Evolutionary conservation across 2,888 invertebrate genomes (phyloP), one percentile per base, ranked within the genome.

Genomic region (Epinotia ramella): DNA sequence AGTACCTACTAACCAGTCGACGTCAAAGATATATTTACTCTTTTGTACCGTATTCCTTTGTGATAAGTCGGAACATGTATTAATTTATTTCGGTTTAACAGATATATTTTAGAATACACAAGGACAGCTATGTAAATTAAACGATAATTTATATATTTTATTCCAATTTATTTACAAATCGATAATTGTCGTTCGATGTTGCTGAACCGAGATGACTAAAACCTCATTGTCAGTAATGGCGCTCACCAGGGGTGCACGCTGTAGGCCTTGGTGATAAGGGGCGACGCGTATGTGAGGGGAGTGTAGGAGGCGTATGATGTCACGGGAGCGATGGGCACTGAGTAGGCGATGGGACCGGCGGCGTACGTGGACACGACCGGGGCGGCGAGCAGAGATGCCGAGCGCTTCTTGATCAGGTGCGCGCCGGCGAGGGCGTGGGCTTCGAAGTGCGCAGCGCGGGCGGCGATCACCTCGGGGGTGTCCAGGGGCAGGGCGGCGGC

Each of bases 341-440:
- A 83, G 83, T 89, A 89, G 24, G 86, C 77, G 71, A 88, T 69
- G 33, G 86, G 88, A 46, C 82, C 73, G 16, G 88, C 81, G 68
- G 87, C 84, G 81, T 89, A 89, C 57, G 88, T 82, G 49, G 89
- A 84, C 57, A 89, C 74, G 12, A 88, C 71, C 28, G 90, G 90
- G 18, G 88, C 78, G 20, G 87, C 83, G 82, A 72, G 40, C 40
- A 88, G 73, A 20, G 82, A 73, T 49, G 84, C 89, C 1, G 94
- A 94, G 16, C 94, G 91, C 82, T 94, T 94, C 78, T 87, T 84
- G 82, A 94, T 89, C 73, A 87, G 79, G 80, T 94, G 94, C 13
- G 84, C 84, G 33, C 87, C 89, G 77, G 89, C 86, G 9, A 89
- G 79, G 73, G 90, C 89, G 78, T 93, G 91, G 64, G 93, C 91